Evolutionary conservation across 2,797 vertebrate species (phyloP).

Genomic region (Lacerta agilis): DNA sequence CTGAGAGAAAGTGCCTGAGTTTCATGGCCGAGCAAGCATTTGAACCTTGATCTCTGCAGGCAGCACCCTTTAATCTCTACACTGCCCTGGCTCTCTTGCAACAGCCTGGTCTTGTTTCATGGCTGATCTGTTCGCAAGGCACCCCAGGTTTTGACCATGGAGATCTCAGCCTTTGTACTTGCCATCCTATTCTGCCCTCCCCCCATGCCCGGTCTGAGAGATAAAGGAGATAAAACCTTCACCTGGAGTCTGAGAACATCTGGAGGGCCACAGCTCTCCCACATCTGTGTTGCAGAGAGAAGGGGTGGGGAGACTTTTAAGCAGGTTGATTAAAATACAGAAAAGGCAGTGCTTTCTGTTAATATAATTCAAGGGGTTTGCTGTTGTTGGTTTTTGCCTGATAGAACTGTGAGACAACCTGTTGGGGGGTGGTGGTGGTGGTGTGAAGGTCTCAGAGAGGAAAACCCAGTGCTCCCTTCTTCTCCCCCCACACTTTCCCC

Average conservation of each 20-base stretch:
- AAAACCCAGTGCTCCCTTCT: slow-evolving; percentile 21
- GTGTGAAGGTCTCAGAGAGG: background rate
- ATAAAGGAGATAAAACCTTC: background rate
- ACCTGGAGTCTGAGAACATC: too few species aligned
- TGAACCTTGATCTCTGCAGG: background rate
- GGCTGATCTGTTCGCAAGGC: too few species aligned
- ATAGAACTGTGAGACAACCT: background rate
- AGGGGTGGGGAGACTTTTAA: background rate
- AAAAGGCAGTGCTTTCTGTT: background rate
- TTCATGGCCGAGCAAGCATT: background rate
- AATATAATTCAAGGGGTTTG: background rate
- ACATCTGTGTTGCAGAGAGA: too few species aligned
- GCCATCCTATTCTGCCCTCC: background rate
- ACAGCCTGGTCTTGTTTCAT: too few species aligned
- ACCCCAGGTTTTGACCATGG: too few species aligned
- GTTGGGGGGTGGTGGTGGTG: too few species aligned
- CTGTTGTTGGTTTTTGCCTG: too few species aligned
- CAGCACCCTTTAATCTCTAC: too few species aligned
- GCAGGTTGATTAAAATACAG: background rate
- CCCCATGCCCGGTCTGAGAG: background rate
- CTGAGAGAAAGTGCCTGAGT: background rate
- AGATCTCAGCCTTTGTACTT: background rate
- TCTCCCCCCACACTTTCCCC: background rate
- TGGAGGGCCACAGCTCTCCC: too few species aligned
- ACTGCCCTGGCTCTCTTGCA: too few species aligned